phyloP scores from a whole-genome alignment of 2,888 invertebrate genomes.

The Agonopterix alstromeriana region DNA sequence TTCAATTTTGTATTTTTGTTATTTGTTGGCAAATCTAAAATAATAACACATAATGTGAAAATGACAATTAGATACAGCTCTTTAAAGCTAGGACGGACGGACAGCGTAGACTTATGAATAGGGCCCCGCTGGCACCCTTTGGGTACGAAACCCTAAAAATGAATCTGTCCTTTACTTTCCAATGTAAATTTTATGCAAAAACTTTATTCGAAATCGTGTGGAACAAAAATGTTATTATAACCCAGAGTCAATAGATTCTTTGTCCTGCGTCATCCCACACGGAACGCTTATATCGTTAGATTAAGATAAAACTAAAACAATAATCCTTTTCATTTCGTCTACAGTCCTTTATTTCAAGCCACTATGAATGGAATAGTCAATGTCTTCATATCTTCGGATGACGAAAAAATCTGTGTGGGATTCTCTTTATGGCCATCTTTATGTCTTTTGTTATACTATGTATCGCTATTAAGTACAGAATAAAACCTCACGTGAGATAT shows the following conservation, averaged over 20 bases:
- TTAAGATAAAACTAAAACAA: constrained; percentile 75
- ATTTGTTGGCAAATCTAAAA: too few relatives aligned
- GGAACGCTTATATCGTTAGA: constrained; percentile 61
- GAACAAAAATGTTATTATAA: neutral
- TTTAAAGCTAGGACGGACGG: too few relatives aligned
- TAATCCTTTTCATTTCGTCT: constrained; percentile 69
- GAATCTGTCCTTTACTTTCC: too few relatives aligned
- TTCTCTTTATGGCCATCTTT: constrained; percentile 36
- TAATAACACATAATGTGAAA: too few relatives aligned
- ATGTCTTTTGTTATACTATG: constrained; percentile 34
- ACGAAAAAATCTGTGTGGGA: constrained; percentile 52
- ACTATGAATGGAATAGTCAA: constrained; percentile 48
- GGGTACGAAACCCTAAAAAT: too few relatives aligned
- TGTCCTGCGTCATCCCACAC: constrained; percentile 34
- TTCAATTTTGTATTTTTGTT: too few relatives aligned
- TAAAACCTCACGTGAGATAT: constrained; percentile 34
- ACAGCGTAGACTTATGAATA: too few relatives aligned
- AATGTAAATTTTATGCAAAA: too few relatives aligned
- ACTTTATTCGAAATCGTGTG: neutral
- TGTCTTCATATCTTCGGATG: constrained; percentile 47
- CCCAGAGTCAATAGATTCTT: constrained; percentile 19
- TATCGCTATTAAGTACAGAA: constrained; percentile 32
- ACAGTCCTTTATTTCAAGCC: constrained; percentile 60
- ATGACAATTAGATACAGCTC: too few relatives aligned
- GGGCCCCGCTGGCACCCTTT: too few relatives aligned